phyloP scores from a whole-genome alignment of 2,797 vertebrate genomes.

The Antennarius maculatus region DNA sequence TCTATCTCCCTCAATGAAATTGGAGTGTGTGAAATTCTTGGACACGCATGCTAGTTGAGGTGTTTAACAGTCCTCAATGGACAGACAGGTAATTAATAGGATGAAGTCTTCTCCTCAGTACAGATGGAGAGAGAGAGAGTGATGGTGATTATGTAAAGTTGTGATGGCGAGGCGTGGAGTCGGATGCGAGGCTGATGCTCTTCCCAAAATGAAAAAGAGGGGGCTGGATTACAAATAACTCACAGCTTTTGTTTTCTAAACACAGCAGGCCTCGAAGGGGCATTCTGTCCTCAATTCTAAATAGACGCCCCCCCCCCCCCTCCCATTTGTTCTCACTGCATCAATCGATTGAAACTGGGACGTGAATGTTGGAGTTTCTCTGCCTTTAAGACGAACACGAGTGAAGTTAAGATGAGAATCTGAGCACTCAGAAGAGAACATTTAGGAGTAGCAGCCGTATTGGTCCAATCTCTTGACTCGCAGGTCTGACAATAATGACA shows the following conservation, averaged over 20 bases:
- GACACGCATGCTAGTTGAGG: conserved; percentile 37
- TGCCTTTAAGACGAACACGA: conserved; percentile 10
- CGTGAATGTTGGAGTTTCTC: conserved; percentile 34
- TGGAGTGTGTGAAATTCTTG: conserved; percentile 8
- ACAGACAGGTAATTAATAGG: conserved; percentile 52
- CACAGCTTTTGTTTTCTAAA: conserved; percentile 65
- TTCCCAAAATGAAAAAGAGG: conserved; percentile 61
- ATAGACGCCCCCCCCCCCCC: conserved; percentile 19
- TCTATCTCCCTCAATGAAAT: conserved; percentile 41
- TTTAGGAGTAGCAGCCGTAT: not conserved
- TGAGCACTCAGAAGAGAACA: not conserved
- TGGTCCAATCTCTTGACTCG: not conserved
- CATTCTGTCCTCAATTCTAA: conserved; percentile 58
- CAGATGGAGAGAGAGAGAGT: conserved; percentile 14
- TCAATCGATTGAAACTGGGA: conserved; percentile 49
- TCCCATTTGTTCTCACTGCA: conserved; percentile 34
- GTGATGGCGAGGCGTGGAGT: conserved; percentile 30
- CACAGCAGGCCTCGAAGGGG: conserved; percentile 62
- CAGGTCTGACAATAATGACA: not conserved
- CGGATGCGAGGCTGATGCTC: conserved; percentile 56
- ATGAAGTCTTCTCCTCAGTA: conserved; percentile 25
- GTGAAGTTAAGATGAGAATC: not conserved
- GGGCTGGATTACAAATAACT: conserved; percentile 58
- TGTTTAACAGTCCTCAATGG: conserved; percentile 34
- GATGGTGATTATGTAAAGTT: conserved; percentile 46